Conservation (phyloP, 1,140 invertebrate genomes). For the Drosophila melanica region DNA sequence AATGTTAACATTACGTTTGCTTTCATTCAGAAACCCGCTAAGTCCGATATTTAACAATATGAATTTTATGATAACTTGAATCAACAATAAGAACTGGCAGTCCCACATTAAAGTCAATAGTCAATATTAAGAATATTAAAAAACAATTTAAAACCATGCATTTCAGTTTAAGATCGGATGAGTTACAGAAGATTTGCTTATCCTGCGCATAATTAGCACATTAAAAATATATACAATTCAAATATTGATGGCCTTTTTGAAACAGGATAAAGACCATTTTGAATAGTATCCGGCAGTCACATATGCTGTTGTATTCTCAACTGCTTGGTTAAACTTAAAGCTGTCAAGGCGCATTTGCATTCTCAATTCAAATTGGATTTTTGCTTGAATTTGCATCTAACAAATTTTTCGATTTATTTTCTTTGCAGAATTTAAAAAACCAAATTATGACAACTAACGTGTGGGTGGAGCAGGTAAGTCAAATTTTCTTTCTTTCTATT, state of each 20-base stretch:
- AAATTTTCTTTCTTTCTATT: conserved; percentile 1
- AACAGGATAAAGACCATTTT: not conserved
- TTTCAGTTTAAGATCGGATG: not conserved
- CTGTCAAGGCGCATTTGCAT: conserved; percentile 17
- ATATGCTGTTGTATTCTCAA: not conserved
- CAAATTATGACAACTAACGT: conserved; percentile 99
- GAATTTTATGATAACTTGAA: no score
- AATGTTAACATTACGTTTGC: no score
- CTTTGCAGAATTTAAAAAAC: conserved; percentile 96
- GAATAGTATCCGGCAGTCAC: not conserved
- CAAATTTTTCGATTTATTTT: conserved; percentile 63
- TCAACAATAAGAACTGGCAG: no score
- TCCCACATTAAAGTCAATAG: no score
- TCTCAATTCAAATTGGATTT: conserved; percentile 21
- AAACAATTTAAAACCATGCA: not conserved
- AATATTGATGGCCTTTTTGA: no score
- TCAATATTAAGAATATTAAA: no score
- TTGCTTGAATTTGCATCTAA: conserved; percentile 38
- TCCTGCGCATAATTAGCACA: no score
- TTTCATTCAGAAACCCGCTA: not conserved
- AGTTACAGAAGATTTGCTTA: not conserved
- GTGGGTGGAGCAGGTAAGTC: conserved; percentile 97
- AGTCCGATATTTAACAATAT: not conserved
- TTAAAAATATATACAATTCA: not conserved
- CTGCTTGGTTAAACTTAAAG: not conserved